These are phyloP conservation scores for Rhagophthalmus giganteus DNA, from an alignment of 2,888 invertebrate species.

Conservation along the genomic window DNA sequence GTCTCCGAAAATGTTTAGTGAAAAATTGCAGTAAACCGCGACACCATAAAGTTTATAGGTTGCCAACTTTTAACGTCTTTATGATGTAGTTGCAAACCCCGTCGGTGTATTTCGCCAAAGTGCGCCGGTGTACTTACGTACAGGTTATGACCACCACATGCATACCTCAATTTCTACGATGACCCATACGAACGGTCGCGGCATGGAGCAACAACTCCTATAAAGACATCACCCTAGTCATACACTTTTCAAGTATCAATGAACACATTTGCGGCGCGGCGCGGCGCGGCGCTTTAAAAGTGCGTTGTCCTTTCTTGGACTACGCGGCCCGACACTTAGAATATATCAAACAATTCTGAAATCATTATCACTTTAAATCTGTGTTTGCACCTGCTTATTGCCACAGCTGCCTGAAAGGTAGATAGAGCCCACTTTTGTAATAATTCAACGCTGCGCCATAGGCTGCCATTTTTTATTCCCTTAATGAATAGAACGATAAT, in stretches of 20 bases:
- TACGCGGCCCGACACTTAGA: constrained; percentile 3
- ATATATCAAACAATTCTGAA: constrained; percentile 9
- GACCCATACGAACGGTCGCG: constrained; percentile 41
- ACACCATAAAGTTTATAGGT: constrained; percentile 48
- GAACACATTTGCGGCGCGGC: constrained; percentile 32
- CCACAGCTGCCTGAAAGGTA: constrained; percentile 17
- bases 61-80: constrained; percentile 51
- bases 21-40: constrained; percentile 45
- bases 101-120: constrained; percentile 49
- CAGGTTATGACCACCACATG: constrained; percentile 41
- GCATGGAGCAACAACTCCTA: constrained; percentile 41
- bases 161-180: constrained; percentile 41
- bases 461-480: too few relatives aligned
- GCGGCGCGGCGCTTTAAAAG: constrained; percentile 16
- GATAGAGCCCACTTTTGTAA: constrained; percentile 16
- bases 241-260: constrained; percentile 40
- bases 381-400: constrained; percentile 23
- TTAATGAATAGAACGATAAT: too few relatives aligned
- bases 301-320: constrained; percentile 13
- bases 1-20: constrained; percentile 18
- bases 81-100: constrained; percentile 49
- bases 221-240: constrained; percentile 42
- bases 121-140: constrained; percentile 39
- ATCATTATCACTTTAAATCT: constrained; percentile 27
- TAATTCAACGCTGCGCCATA: constrained; percentile 4